Percentiles rank a stretch among this genome's conserved stretches.
Evolutionary conservation across 2,797 vertebrate genomes (phyloP).

Genomic region (Pempheris klunzingeri): DNA sequence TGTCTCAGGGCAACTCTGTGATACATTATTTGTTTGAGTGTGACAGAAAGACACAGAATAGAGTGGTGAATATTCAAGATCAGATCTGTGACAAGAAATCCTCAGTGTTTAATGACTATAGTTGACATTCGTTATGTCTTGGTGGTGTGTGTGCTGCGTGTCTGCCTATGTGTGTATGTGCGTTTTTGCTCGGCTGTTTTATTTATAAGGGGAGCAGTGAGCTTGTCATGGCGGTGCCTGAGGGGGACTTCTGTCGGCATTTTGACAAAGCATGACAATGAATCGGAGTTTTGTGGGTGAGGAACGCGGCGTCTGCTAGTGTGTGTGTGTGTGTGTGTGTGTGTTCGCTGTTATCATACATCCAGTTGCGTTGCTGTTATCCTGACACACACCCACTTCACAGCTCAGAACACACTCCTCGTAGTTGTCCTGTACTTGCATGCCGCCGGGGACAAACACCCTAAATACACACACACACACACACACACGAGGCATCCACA

Average conservation of each 20-base stretch:
- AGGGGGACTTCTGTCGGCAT: constrained; percentile 44
- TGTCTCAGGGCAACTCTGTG: constrained; percentile 27
- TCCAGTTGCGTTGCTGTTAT: constrained; percentile 57
- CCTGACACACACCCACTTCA: constrained; percentile 76
- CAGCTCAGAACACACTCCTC: constrained; percentile 72
- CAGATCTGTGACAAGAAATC: constrained; percentile 7
- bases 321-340: constrained; percentile 35
- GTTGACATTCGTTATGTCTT: constrained; percentile 22
- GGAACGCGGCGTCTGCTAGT: constrained; percentile 24
- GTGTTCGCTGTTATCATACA: constrained; percentile 58
- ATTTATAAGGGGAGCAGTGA: constrained; percentile 48
- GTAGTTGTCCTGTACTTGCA: constrained; percentile 49
- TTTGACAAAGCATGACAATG: constrained; percentile 61
- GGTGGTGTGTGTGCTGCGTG: constrained; percentile 12
- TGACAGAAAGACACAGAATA: constrained; percentile 23
- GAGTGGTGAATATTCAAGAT: constrained; percentile 29
- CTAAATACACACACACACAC: constrained; percentile 31
- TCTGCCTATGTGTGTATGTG: constrained; percentile 8
- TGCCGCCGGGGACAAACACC: constrained; percentile 59
- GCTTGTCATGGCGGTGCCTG: constrained; percentile 24
- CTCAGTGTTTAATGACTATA: constrained; percentile 39
- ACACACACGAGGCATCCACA: constrained; percentile 33
- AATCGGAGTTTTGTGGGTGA: constrained; percentile 47
- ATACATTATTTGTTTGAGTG: constrained; percentile 41
- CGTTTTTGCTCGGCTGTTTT: constrained; percentile 34